Percentiles rank a stretch among this genome's conserved stretches.
Conservation (phyloP, 2,797 vertebrate species). For the Lepilemur ruficaudatus region DNA sequence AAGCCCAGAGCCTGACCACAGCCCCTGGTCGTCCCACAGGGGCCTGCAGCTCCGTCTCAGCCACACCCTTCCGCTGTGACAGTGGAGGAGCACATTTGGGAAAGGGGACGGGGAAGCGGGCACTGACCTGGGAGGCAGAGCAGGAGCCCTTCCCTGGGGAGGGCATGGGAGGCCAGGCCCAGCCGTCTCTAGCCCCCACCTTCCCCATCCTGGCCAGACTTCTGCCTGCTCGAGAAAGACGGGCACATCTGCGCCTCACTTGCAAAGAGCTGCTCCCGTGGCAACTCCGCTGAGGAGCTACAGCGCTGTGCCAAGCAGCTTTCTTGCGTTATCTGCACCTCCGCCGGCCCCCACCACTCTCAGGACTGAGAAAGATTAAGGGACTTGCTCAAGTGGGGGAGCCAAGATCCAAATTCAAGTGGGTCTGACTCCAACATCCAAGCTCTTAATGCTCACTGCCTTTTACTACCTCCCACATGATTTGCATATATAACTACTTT, state of each 20-base stretch:
- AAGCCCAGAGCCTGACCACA: background rate
- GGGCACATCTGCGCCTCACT: background rate
- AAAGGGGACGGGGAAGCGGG: background rate
- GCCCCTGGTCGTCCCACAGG: background rate
- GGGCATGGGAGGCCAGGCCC: background rate
- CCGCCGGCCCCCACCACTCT: background rate
- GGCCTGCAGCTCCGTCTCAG: background rate
- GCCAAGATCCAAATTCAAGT: background rate
- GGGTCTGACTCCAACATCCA: background rate
- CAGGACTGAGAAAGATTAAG: background rate
- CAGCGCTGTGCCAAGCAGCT: background rate
- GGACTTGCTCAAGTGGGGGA: background rate
- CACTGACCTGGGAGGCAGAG: too few species aligned
- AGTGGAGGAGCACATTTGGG: too few species aligned
- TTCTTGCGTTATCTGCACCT: background rate
- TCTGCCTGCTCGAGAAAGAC: background rate
- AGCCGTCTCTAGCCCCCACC: rapidly evolving
- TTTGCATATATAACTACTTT: background rate
- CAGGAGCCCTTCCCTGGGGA: background rate
- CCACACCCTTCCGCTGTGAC: background rate
- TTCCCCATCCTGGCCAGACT: background rate
- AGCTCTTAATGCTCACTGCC: background rate
- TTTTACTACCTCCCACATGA: background rate
- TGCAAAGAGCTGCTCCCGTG: background rate
- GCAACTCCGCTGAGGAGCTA: too few species aligned